phyloP scores from a whole-genome alignment of 2,113 vertebrate species.

The Pollimyrus isidori region DNA sequence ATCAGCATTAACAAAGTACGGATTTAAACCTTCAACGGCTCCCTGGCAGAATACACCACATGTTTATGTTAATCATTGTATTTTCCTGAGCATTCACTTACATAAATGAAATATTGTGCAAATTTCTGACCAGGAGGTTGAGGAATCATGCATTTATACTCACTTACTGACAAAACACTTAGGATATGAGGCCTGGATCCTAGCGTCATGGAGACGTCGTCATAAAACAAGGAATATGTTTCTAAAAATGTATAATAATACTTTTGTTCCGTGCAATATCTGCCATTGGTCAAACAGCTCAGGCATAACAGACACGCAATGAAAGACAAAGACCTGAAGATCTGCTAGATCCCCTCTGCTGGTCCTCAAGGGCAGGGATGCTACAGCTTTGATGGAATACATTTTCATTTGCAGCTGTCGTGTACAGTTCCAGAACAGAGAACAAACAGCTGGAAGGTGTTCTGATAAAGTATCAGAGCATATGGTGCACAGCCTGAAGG shows the following conservation, averaged over 20 bases:
- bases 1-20: not conserved
- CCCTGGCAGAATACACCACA: not conserved
- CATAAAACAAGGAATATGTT: slow-evolving; percentile 59
- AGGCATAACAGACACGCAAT: not conserved
- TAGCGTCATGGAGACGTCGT: slow-evolving; percentile 35
- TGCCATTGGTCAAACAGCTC: slow-evolving; percentile 44
- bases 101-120: slow-evolving; percentile 31
- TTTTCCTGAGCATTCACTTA: slow-evolving; percentile 24
- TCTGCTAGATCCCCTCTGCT: not conserved
- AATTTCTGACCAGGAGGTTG: slow-evolving; percentile 25
- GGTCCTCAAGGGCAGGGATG: not conserved
- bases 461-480: not conserved
- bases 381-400: not conserved
- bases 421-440: not conserved
- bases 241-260: slow-evolving; percentile 49
- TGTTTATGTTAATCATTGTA: not conserved
- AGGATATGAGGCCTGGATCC: slow-evolving; percentile 29
- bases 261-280: slow-evolving; percentile 55
- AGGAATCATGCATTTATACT: slow-evolving; percentile 26
- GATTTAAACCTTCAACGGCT: not conserved
- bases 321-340: not conserved
- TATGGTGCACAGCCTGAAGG: not conserved
- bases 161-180: slow-evolving; percentile 41
- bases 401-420: not conserved
- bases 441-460: not conserved